Evolutionary conservation across 2,797 vertebrate species (phyloP).

Genomic region (Eupleurogrammus muticus): DNA sequence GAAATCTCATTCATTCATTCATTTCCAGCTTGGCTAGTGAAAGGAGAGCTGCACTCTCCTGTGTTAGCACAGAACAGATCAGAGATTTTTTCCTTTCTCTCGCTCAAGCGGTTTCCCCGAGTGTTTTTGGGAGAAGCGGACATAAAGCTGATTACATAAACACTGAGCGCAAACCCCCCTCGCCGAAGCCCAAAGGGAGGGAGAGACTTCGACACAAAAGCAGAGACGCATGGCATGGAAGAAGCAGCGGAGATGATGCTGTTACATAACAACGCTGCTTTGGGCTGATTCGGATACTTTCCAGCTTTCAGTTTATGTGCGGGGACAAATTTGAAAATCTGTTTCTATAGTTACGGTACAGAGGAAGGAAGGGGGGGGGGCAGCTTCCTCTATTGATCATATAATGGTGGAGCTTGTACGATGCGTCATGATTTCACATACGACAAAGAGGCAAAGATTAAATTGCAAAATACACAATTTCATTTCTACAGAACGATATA

Average conservation of each 20-base stretch:
- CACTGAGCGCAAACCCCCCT: constrained; percentile 33
- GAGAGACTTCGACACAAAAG: constrained; percentile 55
- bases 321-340: constrained; percentile 46
- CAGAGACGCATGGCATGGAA: constrained; percentile 38
- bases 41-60: too few species aligned
- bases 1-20: too few species aligned
- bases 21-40: too few species aligned
- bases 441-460: constrained; percentile 29
- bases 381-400: constrained; percentile 62
- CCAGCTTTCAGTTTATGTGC: constrained; percentile 22
- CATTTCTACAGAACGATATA: constrained; percentile 20
- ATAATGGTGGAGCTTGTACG: constrained; percentile 57
- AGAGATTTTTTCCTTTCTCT: too few species aligned
- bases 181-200: constrained; percentile 44
- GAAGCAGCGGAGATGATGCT: constrained; percentile 54
- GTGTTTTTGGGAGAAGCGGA: constrained; percentile 38
- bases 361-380: constrained; percentile 39
- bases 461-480: constrained; percentile 30
- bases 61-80: too few species aligned
- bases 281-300: constrained; percentile 62
- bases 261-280: constrained; percentile 71
- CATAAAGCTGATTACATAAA: constrained; percentile 55
- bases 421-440: constrained; percentile 29
- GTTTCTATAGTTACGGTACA: constrained; percentile 78
- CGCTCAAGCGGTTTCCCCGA: constrained; percentile 7